Evolutionary conservation across 2,888 invertebrate genomes (phyloP), one percentile per base, ranked within the genome.

Genomic region (Ferdinandea cuprea): DNA sequence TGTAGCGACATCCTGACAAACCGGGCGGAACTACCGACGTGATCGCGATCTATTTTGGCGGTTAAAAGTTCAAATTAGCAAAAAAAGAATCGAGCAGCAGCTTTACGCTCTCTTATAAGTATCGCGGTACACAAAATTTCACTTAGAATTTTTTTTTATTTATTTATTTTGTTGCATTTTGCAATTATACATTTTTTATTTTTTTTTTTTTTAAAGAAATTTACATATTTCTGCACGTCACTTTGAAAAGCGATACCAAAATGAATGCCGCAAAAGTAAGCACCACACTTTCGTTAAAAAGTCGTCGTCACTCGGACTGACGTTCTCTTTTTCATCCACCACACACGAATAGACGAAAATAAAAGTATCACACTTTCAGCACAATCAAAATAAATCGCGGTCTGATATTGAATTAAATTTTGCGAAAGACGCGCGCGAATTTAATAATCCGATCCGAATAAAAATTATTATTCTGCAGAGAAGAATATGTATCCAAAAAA

Each of bases 1-100:
- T 95, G 93, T 88, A 95, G 94, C 91, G 95, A 96, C 96, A 96
- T 96, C 92, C 94, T 94, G 92, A 85, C 84, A 74, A 79, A 80
- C 71, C 79, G 79, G 76, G 85, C 83, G 72, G 76, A 78, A 83
- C 73, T 73, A 68, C 83, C 83, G 66, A 73, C 63, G 68, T 73
- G 78, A 73, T 83, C 83, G 56, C 78, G 83, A 83, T 83, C 83
- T 83, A 83, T 83, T 83, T 83, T 83, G 83, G 66, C 83, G 83
- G 83, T 58, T 83, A 42, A 28, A 35, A 71, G 59, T 72, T 63
- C 72, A 35, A 76, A 19, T 32, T 30, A 46, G 59, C 48, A 30
- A 15, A 35, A 54, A 30, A 15, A 35, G 9, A 56, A 74, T 54
- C 7, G 58, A 58, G 42, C 42, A 52, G 52, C 25, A 48, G 9